These are phyloP conservation scores for Sebastes hopkinsi DNA, from an alignment of 2,797 vertebrate species.

Conservation along the genomic window DNA sequence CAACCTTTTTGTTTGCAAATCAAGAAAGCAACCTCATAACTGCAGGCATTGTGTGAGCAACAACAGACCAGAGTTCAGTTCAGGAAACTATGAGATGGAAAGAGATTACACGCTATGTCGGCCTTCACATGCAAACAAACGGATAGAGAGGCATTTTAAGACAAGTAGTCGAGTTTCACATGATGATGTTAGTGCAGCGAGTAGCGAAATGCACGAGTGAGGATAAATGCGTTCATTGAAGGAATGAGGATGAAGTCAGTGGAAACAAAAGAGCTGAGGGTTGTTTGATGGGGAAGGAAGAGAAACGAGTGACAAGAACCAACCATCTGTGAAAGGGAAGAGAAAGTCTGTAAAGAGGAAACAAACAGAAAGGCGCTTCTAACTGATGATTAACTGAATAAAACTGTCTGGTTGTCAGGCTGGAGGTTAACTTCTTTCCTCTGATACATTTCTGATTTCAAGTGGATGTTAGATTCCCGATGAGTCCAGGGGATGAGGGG, in stretches of 20 bases:
- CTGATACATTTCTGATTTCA: neutral
- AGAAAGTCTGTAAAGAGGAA: neutral
- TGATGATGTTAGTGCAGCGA: conserved; percentile 22
- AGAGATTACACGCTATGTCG: conserved; percentile 47
- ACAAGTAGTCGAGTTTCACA: conserved; percentile 28
- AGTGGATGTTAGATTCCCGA: neutral
- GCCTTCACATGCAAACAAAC: conserved; percentile 15
- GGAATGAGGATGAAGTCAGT: conserved; percentile 46
- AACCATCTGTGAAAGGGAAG: conserved; percentile 41
- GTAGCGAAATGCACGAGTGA: conserved; percentile 14
- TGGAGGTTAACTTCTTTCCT: neutral
- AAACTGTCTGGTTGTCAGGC: neutral
- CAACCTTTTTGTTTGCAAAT: neutral
- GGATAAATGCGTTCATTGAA: conserved; percentile 32
- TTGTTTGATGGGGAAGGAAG: conserved; percentile 28
- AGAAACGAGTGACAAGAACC: conserved; percentile 1
- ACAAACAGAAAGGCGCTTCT: neutral
- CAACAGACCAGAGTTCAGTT: conserved; percentile 5
- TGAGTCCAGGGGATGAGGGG: neutral
- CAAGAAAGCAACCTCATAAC: neutral
- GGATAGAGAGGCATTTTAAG: conserved; percentile 21
- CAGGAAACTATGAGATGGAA: conserved; percentile 49
- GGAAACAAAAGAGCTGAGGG: conserved; percentile 37
- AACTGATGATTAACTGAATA: neutral
- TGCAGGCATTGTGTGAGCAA: neutral